Evolutionary conservation across 2,888 invertebrate species (phyloP).

Genomic region (Xanthostigma xanthostigma): DNA sequence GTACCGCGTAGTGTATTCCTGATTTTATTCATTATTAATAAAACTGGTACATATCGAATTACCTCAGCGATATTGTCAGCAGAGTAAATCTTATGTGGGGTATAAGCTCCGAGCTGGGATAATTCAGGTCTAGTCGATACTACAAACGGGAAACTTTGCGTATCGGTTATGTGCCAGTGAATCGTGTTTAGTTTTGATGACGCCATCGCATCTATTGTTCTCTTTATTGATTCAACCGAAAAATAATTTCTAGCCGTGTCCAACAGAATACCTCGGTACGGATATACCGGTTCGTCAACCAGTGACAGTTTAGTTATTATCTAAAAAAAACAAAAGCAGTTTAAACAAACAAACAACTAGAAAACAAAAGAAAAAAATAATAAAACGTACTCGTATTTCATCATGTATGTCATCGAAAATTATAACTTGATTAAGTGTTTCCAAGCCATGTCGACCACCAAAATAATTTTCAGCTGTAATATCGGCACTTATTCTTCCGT

Average conservation of each 20-base stretch:
- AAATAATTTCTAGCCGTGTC: constrained; percentile 86
- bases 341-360: not conserved
- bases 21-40: no score
- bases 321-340: constrained; percentile 23
- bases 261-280: constrained; percentile 74
- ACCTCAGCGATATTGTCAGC: constrained; percentile 36
- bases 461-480: constrained; percentile 45
- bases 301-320: constrained; percentile 47
- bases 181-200: constrained; percentile 83
- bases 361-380: not conserved
- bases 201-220: constrained; percentile 78
- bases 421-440: constrained; percentile 51
- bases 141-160: constrained; percentile 85
- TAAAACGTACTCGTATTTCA: constrained; percentile 33
- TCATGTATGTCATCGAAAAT: constrained; percentile 48
- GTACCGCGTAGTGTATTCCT: no score
- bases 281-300: constrained; percentile 67
- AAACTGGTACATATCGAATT: not conserved
- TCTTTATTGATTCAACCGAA: constrained; percentile 51
- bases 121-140: constrained; percentile 57
- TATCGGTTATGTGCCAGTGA: constrained; percentile 91
- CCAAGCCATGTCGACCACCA: constrained; percentile 50
- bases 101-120: constrained; percentile 62
- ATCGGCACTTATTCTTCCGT: constrained; percentile 36
- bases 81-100: constrained; percentile 51